Conservation (phyloP, 2,888 invertebrate species). For the Ornithoptera priamus region DNA sequence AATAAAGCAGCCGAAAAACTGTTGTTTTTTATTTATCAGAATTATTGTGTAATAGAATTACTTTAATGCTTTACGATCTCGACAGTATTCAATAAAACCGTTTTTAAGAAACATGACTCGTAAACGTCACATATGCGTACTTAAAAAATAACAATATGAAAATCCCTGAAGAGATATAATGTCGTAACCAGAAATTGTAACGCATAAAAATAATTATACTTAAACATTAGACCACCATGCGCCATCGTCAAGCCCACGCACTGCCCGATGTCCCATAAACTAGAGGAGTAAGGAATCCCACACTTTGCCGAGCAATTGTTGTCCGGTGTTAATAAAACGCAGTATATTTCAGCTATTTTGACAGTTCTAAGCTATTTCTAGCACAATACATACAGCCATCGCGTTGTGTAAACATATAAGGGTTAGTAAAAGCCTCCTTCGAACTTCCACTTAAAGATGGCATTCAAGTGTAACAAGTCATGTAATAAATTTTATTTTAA, state of each 20-base stretch:
- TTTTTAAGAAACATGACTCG: conserved; percentile 32
- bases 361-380: conserved; percentile 74
- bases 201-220: conserved; percentile 51
- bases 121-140: conserved; percentile 29
- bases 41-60: background rate
- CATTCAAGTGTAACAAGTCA: too few species aligned
- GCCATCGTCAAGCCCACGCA: conserved; percentile 60
- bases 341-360: conserved; percentile 78
- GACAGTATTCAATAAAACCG: conserved; percentile 2
- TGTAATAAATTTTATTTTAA: too few species aligned
- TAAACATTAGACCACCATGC: conserved; percentile 57
- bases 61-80: background rate
- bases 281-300: conserved; percentile 73
- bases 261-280: conserved; percentile 62
- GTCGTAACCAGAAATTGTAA: conserved; percentile 26
- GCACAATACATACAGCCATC: conserved; percentile 49
- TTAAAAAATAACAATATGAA: conserved; percentile 10
- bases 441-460: too few species aligned
- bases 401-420: conserved; percentile 5
- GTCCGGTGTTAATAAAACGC: conserved; percentile 76
- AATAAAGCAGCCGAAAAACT: background rate
- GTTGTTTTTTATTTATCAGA: background rate
- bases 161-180: conserved; percentile 28
- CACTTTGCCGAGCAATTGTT: conserved; percentile 72
- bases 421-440: background rate